Base-by-base conservation (phyloP, 37 sponge, comb jelly and placozoan species). In the Diacarnus erythraeanus region DNA sequence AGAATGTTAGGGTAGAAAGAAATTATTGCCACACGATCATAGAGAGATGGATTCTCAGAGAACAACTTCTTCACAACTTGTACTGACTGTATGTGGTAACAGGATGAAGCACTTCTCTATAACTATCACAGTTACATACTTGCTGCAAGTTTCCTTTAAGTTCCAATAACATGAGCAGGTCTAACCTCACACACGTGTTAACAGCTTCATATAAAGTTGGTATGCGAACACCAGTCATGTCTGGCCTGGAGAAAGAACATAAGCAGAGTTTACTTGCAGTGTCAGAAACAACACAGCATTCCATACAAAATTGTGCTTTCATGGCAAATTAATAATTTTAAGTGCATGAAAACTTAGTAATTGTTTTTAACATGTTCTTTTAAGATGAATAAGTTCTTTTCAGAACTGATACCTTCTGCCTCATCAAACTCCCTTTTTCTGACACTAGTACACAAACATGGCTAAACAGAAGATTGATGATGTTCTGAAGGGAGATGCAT, bases 1-100 rank as follows among this genome's bases (percentile, higher is more conserved):
- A 87, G 71, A 1, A 81, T 58, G 35, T 71, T 6, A n/a, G 82
- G 88, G 8, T 59, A 81, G 82, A 87, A 87, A 2, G 88, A 87
- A 6, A 81, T 57, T 26, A 81, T 72, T 44, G 77, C 81, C 23
- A 87, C 72, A 21, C 64, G 33, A 3, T 69, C 37, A 38, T 71
- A 77, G 5, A 87, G 72, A 42, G 57, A 21, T 29, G 79, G 79
- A 3, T 40, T 36, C n/a, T 60, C 66, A n/a, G 68, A 40, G 35
- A 87, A 87, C 56, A 87, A 61, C 21, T 76, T 44, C 56, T 18
- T 57, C 1, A 87, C 39, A 2, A 71, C 71, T 15, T 20, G 23
- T n/a, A 70, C 78, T 39, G 78, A 58, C 80, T 80, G 38, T 38
- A 64, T 30, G 38, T 56, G 71, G 20, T 17, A 61, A 65, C 66